Evolutionary conservation across 2,888 invertebrate species (phyloP).

Genomic region (Zootermopsis nevadensis): DNA sequence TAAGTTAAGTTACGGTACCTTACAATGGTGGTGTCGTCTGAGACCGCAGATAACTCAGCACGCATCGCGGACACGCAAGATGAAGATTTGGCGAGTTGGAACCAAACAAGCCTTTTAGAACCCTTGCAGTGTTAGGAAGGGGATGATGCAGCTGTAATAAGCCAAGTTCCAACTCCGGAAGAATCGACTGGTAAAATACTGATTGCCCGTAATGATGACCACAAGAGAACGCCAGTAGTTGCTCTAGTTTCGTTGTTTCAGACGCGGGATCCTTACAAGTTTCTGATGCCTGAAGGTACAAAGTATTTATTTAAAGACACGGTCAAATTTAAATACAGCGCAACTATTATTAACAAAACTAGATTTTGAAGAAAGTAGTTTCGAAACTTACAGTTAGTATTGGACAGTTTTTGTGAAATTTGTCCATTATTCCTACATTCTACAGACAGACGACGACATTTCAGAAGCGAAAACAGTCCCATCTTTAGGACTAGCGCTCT

Average conservation of each 20-base stretch:
- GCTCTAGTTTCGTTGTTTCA: slow-evolving; percentile 38
- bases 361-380: no score
- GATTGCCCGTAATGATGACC: slow-evolving; percentile 51
- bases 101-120: slow-evolving; percentile 51
- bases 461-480: no score
- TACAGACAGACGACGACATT: no score
- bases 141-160: slow-evolving; percentile 47
- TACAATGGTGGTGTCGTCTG: slow-evolving; percentile 40
- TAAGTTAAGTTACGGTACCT: neutral
- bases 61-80: slow-evolving; percentile 53
- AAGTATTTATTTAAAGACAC: no score
- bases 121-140: slow-evolving; percentile 51
- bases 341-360: no score
- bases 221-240: slow-evolving; percentile 53
- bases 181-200: slow-evolving; percentile 47
- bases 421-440: no score
- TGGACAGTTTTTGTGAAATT: no score
- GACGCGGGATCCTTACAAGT: slow-evolving; percentile 4
- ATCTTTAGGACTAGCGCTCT: no score
- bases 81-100: slow-evolving; percentile 49
- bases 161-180: slow-evolving; percentile 50
- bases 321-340: no score
- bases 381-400: no score
- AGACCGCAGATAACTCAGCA: slow-evolving; percentile 50
- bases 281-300: neutral